A percentile compares a stretch with the other conserved stretches of the same genome.
These are phyloP conservation scores for Drosophila hawaiiensis DNA, from an alignment of 2,888 invertebrate genomes.

Conservation along the genomic window DNA sequence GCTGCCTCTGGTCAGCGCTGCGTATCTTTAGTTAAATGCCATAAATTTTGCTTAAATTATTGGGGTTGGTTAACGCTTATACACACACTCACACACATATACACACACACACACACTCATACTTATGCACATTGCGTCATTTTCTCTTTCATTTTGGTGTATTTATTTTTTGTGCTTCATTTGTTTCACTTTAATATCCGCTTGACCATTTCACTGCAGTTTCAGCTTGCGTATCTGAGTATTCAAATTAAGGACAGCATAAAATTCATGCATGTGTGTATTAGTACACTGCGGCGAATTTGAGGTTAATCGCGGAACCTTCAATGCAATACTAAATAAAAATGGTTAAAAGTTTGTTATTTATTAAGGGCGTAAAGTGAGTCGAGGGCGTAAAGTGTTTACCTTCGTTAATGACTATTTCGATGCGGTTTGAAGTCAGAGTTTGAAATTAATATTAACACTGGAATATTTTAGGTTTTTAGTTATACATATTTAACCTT, in stretches of 20 bases:
- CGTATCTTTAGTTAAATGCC: conserved; percentile 77
- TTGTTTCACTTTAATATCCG: conserved; percentile 65
- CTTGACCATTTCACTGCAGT: conserved; percentile 46
- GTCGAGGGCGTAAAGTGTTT: neutral
- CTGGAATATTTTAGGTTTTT: neutral
- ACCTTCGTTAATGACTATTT: neutral
- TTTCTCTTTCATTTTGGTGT: conserved; percentile 52
- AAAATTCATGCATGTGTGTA: neutral
- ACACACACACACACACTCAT: conserved; percentile 8
- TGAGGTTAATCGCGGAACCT: too few relatives aligned
- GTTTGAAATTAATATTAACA: neutral
- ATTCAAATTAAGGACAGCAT: conserved; percentile 9
- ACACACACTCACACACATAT: conserved; percentile 6
- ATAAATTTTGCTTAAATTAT: conserved; percentile 81
- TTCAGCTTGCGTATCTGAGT: conserved; percentile 1
- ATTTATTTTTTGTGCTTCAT: conserved; percentile 66
- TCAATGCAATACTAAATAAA: neutral
- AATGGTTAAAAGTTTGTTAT: neutral
- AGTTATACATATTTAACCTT: neutral
- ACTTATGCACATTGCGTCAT: conserved; percentile 16
- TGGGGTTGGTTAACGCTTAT: conserved; percentile 73
- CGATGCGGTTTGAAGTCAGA: neutral
- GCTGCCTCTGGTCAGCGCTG: conserved; percentile 49
- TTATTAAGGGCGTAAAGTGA: too few relatives aligned
- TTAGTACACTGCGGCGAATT: conserved; percentile 24